Evolutionary conservation across 2,888 invertebrate species (phyloP).

Genomic region (Vannuccia rotundouncinata): DNA sequence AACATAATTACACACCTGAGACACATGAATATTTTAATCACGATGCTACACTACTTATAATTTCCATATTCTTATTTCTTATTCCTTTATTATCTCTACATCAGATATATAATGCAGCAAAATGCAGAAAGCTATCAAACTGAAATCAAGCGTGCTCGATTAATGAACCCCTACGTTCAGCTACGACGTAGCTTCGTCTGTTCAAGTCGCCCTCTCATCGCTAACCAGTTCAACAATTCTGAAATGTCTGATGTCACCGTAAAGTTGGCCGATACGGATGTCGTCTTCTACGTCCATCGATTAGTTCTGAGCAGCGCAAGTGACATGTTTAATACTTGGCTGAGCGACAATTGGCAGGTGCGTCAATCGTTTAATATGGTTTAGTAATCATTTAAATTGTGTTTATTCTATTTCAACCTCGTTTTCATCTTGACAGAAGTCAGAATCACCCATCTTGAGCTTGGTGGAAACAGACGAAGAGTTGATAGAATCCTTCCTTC

Average conservation of each 20-base stretch:
- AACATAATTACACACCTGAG: too few relatives aligned
- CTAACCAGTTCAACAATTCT: conserved; percentile 30
- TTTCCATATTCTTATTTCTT: too few relatives aligned
- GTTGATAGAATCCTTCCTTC: conserved; percentile 22
- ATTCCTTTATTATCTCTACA: too few relatives aligned
- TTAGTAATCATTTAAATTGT: not conserved
- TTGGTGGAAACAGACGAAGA: not conserved
- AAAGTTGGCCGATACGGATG: not conserved
- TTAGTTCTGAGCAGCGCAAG: conserved; percentile 31
- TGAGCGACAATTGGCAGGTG: conserved; percentile 27
- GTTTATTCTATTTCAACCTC: not conserved
- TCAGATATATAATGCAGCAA: too few relatives aligned
- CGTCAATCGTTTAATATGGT: not conserved
- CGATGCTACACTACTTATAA: too few relatives aligned
- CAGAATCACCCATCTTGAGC: not conserved
- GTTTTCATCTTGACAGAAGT: too few relatives aligned
- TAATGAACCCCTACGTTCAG: conserved; percentile 32
- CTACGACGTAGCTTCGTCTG: not conserved
- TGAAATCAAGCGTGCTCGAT: not conserved
- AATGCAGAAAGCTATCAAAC: not conserved
- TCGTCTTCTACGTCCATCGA: conserved; percentile 19
- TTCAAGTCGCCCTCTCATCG: not conserved
- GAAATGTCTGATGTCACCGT: conserved; percentile 23
- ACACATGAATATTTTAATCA: too few relatives aligned
- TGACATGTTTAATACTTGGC: conserved; percentile 24